These are phyloP conservation scores for Agonopterix arenella DNA, from an alignment of 2,888 invertebrate genomes.

Conservation along the genomic window DNA sequence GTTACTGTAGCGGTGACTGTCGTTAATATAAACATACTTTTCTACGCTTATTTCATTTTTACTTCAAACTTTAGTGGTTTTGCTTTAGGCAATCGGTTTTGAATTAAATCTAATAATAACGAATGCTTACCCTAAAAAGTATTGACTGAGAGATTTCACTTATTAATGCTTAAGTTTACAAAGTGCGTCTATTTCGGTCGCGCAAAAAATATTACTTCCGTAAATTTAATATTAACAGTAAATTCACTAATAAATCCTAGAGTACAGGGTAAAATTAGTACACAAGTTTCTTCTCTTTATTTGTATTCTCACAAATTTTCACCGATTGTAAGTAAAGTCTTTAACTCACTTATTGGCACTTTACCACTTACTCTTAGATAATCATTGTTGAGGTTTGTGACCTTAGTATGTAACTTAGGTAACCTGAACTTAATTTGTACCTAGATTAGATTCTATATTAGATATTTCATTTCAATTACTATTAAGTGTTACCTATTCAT, in stretches of 20 bases:
- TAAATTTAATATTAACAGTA: slow-evolving; percentile 44
- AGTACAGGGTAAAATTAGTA: slow-evolving; percentile 75
- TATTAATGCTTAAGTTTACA: slow-evolving; percentile 29
- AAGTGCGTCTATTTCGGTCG: slow-evolving; percentile 24
- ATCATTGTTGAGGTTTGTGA: slow-evolving; percentile 65
- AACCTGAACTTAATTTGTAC: slow-evolving; percentile 46
- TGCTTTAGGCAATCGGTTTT: slow-evolving; percentile 9
- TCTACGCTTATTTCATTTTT: slow-evolving; percentile 20
- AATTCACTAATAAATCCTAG: slow-evolving; percentile 70
- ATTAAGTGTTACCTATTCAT: slow-evolving; percentile 37
- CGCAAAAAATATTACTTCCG: slow-evolving; percentile 28
- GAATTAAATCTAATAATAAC: slow-evolving; percentile 40
- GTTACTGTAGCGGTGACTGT: slow-evolving; percentile 32
- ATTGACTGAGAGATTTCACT: slow-evolving; percentile 57
- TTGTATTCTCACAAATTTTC: slow-evolving; percentile 65
- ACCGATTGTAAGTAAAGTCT: slow-evolving; percentile 63
- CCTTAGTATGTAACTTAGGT: slow-evolving; percentile 55
- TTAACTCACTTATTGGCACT: slow-evolving; percentile 67
- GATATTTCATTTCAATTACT: slow-evolving; percentile 33
- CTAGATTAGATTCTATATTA: slow-evolving; percentile 51
- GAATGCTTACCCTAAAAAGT: slow-evolving; percentile 58
- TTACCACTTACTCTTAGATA: slow-evolving; percentile 56
- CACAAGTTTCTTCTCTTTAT: slow-evolving; percentile 60
- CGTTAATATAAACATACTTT: slow-evolving; percentile 27
- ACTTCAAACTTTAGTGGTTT: slow-evolving; percentile 12